Evolutionary conservation across 1,140 invertebrate genomes (phyloP).

Genomic region (Drosophila fuyamai): DNA sequence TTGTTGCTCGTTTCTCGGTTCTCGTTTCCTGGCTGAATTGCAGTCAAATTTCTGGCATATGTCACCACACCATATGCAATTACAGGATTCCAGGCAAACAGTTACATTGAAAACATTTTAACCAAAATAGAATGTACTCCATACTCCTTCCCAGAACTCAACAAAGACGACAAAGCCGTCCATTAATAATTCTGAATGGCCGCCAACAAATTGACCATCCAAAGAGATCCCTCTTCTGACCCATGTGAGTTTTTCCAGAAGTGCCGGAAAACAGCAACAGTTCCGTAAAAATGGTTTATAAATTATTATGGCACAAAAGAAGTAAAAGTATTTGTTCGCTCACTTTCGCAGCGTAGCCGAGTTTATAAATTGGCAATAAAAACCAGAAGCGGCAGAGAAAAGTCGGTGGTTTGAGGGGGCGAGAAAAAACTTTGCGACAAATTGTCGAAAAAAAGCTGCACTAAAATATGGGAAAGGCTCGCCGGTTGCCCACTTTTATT

Average conservation of each 20-base stretch:
- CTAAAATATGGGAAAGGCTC: constrained; percentile 2
- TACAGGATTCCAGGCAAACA: constrained; percentile 21
- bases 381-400: constrained; percentile 40
- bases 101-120: constrained; percentile 61
- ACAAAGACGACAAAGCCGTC: constrained; percentile 22
- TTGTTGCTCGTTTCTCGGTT: constrained; percentile 35
- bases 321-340: constrained; percentile 51
- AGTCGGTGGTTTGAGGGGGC: not conserved
- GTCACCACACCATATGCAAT: constrained; percentile 65
- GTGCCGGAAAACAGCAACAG: constrained; percentile 43
- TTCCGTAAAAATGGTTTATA: constrained; percentile 56
- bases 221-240: not conserved
- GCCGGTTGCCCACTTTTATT: constrained; percentile 6
- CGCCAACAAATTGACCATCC: constrained; percentile 43
- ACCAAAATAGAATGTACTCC: constrained; percentile 46
- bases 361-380: constrained; percentile 64
- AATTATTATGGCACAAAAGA: constrained; percentile 64
- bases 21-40: constrained; percentile 64
- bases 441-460: constrained; percentile 30
- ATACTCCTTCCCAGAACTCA: not conserved
- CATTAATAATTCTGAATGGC: constrained; percentile 46
- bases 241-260: constrained; percentile 11
- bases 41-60: constrained; percentile 70
- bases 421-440: constrained; percentile 47
- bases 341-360: constrained; percentile 41